Evolutionary conservation across 2,888 invertebrate genomes (phyloP).

Genomic region (Sarcophaga carnaria): DNA sequence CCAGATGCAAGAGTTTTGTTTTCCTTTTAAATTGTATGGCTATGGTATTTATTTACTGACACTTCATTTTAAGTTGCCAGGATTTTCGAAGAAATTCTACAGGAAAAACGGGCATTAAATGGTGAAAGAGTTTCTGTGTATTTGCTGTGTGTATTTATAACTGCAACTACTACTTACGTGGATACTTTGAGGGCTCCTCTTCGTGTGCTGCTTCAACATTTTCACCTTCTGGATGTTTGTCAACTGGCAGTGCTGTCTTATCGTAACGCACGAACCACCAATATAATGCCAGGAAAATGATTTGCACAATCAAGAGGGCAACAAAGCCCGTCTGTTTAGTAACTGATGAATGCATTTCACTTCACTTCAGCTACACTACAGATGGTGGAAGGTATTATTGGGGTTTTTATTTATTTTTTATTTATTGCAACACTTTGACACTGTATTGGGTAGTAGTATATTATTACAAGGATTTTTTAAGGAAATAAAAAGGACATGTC

Average conservation of each 20-base stretch:
- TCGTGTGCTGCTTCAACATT: slow-evolving; percentile 75
- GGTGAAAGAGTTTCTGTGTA: neutral
- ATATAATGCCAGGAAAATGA: slow-evolving; percentile 83
- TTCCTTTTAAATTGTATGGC: too few species aligned
- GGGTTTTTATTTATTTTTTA: slow-evolving; percentile 24
- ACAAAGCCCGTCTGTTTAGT: slow-evolving; percentile 81
- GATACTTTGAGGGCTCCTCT: slow-evolving; percentile 80
- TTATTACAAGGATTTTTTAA: too few species aligned
- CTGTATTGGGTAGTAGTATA: neutral
- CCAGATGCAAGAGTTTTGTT: too few species aligned
- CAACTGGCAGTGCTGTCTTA: slow-evolving; percentile 78
- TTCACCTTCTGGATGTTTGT: slow-evolving; percentile 71
- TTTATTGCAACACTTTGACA: slow-evolving; percentile 24
- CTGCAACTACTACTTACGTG: slow-evolving; percentile 78
- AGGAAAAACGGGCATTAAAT: too few species aligned
- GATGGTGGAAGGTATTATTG: neutral
- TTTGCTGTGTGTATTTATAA: neutral
- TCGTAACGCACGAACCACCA: slow-evolving; percentile 83
- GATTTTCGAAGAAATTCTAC: too few species aligned
- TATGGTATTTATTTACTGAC: too few species aligned
- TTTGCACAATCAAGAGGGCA: slow-evolving; percentile 82
- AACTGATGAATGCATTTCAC: slow-evolving; percentile 79
- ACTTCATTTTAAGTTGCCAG: too few species aligned
- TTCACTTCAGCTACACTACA: neutral
- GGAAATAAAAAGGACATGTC: slow-evolving; percentile 25